These are phyloP conservation scores for Odontophorus gujanensis DNA, from an alignment of 2,113 vertebrate species.

Conservation along the genomic window DNA sequence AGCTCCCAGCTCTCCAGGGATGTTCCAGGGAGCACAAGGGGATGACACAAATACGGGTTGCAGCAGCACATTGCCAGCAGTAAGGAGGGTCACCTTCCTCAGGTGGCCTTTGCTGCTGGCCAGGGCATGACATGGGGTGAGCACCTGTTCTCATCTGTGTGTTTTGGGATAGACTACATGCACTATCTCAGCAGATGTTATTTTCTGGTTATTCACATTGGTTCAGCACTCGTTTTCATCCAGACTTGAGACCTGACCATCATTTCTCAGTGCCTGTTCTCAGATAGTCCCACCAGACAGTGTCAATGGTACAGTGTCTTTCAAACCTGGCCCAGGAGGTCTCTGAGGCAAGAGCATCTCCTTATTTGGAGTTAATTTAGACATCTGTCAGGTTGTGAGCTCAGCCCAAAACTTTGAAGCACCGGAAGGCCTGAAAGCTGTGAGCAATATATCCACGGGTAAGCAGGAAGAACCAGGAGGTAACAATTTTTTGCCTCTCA, in stretches of 20 bases:
- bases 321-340: background rate
- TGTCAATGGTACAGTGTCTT: rapidly evolving
- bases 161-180: background rate
- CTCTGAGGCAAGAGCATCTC: background rate
- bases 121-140: background rate
- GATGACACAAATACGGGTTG: background rate
- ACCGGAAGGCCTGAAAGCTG: rapidly evolving
- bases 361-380: too few species aligned
- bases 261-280: background rate
- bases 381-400: background rate
- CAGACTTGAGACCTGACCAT: background rate
- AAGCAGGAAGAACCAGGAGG: background rate
- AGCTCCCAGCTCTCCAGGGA: background rate
- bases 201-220: background rate
- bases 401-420: background rate
- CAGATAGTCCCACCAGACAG: rapidly evolving
- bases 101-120: background rate
- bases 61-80: background rate
- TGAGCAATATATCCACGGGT: background rate
- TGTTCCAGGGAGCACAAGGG: background rate
- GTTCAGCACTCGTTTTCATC: background rate
- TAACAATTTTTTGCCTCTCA: background rate
- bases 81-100: background rate
- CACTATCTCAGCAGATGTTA: background rate
- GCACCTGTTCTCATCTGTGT: background rate